Evolutionary conservation across 1,140 invertebrate species (phyloP).

Genomic region (honey bee (Apis mellifera)): DNA sequence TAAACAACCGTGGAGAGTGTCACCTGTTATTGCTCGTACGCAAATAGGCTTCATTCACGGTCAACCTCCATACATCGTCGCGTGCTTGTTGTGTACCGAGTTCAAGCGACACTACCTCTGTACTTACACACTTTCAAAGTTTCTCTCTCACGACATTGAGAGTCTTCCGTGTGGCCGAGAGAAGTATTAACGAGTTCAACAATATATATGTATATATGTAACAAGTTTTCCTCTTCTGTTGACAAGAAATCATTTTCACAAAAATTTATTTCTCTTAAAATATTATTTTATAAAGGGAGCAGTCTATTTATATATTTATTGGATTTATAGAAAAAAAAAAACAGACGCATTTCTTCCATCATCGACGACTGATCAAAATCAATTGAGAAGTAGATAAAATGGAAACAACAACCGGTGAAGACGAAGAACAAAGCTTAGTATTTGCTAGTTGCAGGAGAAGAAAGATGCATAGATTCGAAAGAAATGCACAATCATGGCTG

Average conservation of each 20-base stretch:
- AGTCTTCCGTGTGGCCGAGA: neutral
- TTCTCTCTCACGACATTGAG: neutral
- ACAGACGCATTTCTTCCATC: neutral
- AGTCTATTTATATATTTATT: no score
- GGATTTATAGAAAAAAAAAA: no score
- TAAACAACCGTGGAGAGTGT: conserved; percentile 73
- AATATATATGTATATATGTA: no score
- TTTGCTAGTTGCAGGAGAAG: conserved; percentile 64
- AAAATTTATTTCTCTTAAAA: no score
- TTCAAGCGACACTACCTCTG: neutral
- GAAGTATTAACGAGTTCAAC: neutral
- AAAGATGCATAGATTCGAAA: conserved; percentile 36
- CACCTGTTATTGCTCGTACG: conserved; percentile 77
- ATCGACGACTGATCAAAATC: conserved; percentile 64
- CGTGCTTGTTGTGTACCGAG: conserved; percentile 33
- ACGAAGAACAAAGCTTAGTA: conserved; percentile 56
- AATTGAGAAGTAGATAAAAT: conserved; percentile 56
- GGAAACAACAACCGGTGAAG: conserved; percentile 62
- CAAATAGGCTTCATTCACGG: conserved; percentile 76
- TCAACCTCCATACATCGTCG: conserved; percentile 55
- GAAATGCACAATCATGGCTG: conserved; percentile 56
- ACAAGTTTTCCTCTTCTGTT: neutral
- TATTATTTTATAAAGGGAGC: no score
- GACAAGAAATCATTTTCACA: no score
- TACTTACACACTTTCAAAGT: conserved; percentile 12